Evolutionary conservation across 2,113 vertebrate species (phyloP).

Genomic region (Nibea albiflora): DNA sequence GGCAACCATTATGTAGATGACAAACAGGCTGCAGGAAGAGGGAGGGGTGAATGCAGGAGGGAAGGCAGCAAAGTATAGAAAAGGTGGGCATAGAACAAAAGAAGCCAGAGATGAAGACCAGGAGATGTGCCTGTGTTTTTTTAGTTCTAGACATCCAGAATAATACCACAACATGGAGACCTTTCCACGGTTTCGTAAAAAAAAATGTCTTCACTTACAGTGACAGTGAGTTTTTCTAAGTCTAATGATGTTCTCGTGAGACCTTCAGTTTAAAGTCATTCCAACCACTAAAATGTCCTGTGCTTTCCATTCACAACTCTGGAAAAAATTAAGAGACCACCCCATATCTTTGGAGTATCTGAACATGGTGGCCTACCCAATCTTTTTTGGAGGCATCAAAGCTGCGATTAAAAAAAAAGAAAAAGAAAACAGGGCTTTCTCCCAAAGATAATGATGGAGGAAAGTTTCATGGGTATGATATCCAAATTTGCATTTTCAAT

Average conservation of each 20-base stretch:
- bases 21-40: conserved; percentile 17
- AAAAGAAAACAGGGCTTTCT: not conserved
- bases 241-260: not conserved
- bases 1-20: conserved; percentile 38
- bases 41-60: conserved; percentile 7
- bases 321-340: conserved; percentile 37
- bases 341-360: conserved; percentile 22
- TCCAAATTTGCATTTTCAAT: not conserved
- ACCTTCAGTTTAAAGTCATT: conserved; percentile 32
- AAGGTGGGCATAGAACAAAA: not conserved
- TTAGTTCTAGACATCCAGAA: not conserved
- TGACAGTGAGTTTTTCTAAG: conserved; percentile 17
- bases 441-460: conserved; percentile 5
- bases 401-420: conserved; percentile 2
- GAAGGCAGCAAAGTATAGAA: not conserved
- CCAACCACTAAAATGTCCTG: conserved; percentile 34
- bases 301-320: conserved; percentile 42
- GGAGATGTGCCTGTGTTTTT: not conserved
- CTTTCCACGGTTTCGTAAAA: not conserved
- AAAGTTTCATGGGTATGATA: not conserved
- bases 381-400: conserved; percentile 12
- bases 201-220: not conserved
- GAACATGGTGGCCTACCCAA: not conserved
- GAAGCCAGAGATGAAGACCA: conserved; percentile 11
- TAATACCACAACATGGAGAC: conserved; percentile 20